Evolutionary conservation across 2,113 vertebrate species (phyloP).

Genomic region (Perca schrenkii): DNA sequence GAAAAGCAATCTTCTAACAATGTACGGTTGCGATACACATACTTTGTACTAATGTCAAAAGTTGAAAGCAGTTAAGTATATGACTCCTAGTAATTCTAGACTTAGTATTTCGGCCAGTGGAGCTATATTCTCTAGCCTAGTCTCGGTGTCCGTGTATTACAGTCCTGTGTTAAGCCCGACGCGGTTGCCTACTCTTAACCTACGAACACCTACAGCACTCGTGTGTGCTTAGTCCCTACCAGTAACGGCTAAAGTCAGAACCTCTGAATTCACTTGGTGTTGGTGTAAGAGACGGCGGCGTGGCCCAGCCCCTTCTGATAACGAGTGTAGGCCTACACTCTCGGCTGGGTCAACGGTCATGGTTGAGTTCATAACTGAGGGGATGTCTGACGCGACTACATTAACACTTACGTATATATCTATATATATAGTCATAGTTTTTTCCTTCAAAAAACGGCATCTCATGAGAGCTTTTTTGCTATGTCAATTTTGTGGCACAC

Average conservation of each 20-base stretch:
- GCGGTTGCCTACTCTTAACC: conserved; percentile 68
- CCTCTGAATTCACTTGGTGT: conserved; percentile 64
- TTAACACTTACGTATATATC: conserved; percentile 61
- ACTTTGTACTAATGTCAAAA: conserved; percentile 78
- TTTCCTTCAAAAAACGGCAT: conserved; percentile 71
- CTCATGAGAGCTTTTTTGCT: conserved; percentile 59
- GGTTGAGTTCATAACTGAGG: conserved; percentile 70
- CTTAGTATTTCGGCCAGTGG: conserved; percentile 73
- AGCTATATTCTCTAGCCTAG: conserved; percentile 77
- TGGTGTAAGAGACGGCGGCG: conserved; percentile 62
- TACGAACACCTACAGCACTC: conserved; percentile 61
- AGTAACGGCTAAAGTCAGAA: conserved; percentile 61
- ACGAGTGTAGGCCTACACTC: conserved; percentile 48
- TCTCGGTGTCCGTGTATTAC: conserved; percentile 67
- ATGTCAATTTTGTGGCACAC: conserved; percentile 76
- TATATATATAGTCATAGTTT: no score
- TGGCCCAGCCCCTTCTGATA: not conserved
- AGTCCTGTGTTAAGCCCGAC: conserved; percentile 73
- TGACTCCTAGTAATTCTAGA: conserved; percentile 74
- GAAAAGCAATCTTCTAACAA: conserved; percentile 72
- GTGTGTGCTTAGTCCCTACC: conserved; percentile 50
- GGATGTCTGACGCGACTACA: conserved; percentile 77
- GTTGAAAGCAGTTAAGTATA: conserved; percentile 76
- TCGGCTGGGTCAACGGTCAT: conserved; percentile 55
- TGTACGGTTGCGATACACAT: conserved; percentile 72